Percentiles rank a stretch among this genome's conserved stretches.
Evolutionary conservation across 2,888 invertebrate species (phyloP).

Genomic region (Xestoiulus laeticollis): DNA sequence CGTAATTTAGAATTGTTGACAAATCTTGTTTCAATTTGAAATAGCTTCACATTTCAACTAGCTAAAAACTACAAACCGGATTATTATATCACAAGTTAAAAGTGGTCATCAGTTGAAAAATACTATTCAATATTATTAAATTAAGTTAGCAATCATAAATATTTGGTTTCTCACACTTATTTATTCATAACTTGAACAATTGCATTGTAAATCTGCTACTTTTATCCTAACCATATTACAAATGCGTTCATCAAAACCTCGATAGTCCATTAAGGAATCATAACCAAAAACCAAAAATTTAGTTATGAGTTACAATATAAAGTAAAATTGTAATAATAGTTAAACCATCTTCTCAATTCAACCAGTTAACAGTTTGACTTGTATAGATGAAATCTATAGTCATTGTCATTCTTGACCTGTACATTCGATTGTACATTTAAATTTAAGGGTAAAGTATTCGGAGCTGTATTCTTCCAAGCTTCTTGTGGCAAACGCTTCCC

Average conservation of each 20-base stretch:
- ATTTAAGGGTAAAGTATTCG: not conserved
- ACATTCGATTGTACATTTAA: not conserved
- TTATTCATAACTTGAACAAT: not conserved
- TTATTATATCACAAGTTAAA: too few relatives aligned
- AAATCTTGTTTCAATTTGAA: too few relatives aligned
- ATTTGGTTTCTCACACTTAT: not conserved
- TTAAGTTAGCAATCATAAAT: not conserved
- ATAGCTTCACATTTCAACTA: too few relatives aligned
- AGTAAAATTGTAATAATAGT: too few relatives aligned
- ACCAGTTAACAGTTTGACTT: too few relatives aligned
- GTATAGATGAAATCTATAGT: not conserved
- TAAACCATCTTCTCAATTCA: too few relatives aligned
- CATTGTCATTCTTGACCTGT: not conserved
- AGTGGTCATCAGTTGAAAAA: not conserved
- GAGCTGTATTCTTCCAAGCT: not conserved
- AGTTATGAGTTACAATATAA: not conserved
- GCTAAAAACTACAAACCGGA: too few relatives aligned
- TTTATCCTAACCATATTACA: not conserved
- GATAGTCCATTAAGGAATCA: too few relatives aligned
- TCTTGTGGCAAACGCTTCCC: constrained; percentile 47
- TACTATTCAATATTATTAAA: not conserved
- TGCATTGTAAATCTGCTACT: not conserved
- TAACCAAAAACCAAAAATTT: too few relatives aligned
- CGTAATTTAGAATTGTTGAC: too few relatives aligned
- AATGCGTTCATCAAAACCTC: too few relatives aligned